Evolutionary conservation across 1,140 invertebrate genomes (phyloP).

Genomic region (Ladona fulva): DNA sequence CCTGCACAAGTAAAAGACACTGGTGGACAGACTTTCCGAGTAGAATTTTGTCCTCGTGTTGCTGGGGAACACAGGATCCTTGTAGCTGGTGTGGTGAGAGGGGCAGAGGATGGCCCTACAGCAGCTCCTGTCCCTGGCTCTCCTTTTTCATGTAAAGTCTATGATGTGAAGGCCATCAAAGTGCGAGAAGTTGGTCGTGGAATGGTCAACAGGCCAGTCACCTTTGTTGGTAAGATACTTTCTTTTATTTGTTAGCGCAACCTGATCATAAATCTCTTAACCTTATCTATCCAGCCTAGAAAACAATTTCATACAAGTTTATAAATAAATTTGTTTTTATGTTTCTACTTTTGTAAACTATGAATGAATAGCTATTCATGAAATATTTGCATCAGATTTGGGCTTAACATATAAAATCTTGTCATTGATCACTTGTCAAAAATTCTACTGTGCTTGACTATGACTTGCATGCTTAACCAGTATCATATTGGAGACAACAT

Average conservation of each 20-base stretch:
- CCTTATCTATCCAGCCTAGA: neutral
- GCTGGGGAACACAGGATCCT: conserved; percentile 87
- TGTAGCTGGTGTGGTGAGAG: conserved; percentile 41
- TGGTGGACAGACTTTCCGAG: conserved; percentile 58
- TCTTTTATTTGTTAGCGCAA: neutral
- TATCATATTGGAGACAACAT: too few species aligned
- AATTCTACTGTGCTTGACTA: too few species aligned
- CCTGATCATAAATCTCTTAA: neutral
- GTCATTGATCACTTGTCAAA: too few species aligned
- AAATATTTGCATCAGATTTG: too few species aligned
- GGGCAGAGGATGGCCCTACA: conserved; percentile 29
- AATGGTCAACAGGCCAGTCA: conserved; percentile 85
- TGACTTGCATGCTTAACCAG: too few species aligned
- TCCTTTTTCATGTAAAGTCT: conserved; percentile 89
- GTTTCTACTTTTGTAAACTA: too few species aligned
- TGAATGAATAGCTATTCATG: too few species aligned
- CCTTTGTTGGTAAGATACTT: conserved; percentile 71
- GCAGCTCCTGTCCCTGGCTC: conserved; percentile 71
- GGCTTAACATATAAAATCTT: too few species aligned
- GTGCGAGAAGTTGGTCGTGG: conserved; percentile 86
- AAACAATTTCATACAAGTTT: neutral
- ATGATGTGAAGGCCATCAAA: conserved; percentile 88
- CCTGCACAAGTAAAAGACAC: conserved; percentile 77
- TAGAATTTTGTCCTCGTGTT: conserved; percentile 75
- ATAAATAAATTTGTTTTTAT: too few species aligned